Conservation (phyloP, 30 jellyfish, hydroid and myxozoan genomes). For the Morbakka virulenta region DNA sequence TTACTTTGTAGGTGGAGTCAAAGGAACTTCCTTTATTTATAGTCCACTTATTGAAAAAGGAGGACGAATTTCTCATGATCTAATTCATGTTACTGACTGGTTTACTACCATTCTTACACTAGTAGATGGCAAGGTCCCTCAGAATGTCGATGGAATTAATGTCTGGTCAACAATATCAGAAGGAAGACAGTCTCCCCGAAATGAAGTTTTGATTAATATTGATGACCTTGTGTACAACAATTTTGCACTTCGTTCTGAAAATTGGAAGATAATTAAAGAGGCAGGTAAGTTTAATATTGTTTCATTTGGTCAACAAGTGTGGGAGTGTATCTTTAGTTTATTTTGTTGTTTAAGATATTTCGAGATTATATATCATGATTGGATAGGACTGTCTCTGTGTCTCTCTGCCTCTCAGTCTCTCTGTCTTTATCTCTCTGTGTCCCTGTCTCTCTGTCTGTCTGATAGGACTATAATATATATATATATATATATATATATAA, state of each 20-base stretch:
- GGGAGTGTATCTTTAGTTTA: not conserved
- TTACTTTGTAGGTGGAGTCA: slow-evolving; percentile 55
- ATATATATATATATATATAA: too few relatives aligned
- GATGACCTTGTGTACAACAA: slow-evolving; percentile 69
- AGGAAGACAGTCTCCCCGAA: slow-evolving; percentile 47
- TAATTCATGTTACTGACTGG: slow-evolving; percentile 69
- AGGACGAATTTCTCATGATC: slow-evolving; percentile 35
- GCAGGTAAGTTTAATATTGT: slow-evolving; percentile 19
- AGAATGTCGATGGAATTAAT: slow-evolving; percentile 53
- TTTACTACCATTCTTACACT: slow-evolving; percentile 54
- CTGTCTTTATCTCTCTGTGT: too few relatives aligned
- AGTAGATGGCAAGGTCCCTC: slow-evolving; percentile 46
- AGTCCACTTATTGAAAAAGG: slow-evolving; percentile 46
- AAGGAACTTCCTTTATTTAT: slow-evolving; percentile 53
- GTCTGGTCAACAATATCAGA: slow-evolving; percentile 68
- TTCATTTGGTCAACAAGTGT: not conserved
- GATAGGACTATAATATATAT: too few relatives aligned
- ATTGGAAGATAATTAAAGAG: slow-evolving; percentile 76
- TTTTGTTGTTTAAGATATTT: not conserved
- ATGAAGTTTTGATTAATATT: slow-evolving; percentile 72
- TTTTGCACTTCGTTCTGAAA: slow-evolving; percentile 66
- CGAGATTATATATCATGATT: too few relatives aligned
- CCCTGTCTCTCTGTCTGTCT: too few relatives aligned
- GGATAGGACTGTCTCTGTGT: too few relatives aligned
- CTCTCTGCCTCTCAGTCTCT: too few relatives aligned